Evolutionary conservation across 1,140 invertebrate species (phyloP).

Genomic region (Drosophila funebris): DNA sequence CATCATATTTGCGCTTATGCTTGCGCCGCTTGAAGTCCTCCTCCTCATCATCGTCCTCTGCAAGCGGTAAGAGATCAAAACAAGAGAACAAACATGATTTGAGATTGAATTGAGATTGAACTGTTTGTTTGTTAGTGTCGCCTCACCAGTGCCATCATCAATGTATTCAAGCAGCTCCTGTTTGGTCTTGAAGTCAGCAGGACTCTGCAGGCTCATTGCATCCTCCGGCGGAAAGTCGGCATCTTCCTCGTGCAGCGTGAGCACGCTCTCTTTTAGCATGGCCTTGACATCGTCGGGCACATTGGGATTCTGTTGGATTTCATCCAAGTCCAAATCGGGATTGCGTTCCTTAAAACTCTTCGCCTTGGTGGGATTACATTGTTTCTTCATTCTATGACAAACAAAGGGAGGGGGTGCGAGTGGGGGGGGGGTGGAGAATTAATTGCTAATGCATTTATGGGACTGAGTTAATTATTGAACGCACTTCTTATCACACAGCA

Average conservation of each 20-base stretch:
- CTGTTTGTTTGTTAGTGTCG: not conserved
- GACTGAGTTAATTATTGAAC: constrained; percentile 22
- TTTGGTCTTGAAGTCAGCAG: constrained; percentile 75
- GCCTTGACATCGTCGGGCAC: constrained; percentile 83
- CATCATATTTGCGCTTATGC: constrained; percentile 74
- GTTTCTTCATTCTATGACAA: constrained; percentile 77
- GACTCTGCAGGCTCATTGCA: constrained; percentile 65
- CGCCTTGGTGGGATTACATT: constrained; percentile 81
- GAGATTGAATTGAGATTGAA: not conserved
- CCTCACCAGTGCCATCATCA: constrained; percentile 77
- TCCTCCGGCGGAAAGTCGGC: constrained; percentile 55
- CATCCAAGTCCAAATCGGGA: constrained; percentile 83
- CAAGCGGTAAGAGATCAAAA: constrained; percentile 8
- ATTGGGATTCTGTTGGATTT: constrained; percentile 83
- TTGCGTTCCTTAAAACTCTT: constrained; percentile 83
- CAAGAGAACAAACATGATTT: constrained; percentile 1
- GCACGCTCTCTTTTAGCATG: constrained; percentile 76
- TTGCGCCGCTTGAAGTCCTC: constrained; percentile 77
- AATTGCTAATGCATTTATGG: no score
- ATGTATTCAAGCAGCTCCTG: constrained; percentile 80
- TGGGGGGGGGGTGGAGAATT: no score
- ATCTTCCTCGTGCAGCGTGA: constrained; percentile 63
- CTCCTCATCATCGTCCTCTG: constrained; percentile 79
- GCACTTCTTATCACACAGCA: constrained; percentile 81
- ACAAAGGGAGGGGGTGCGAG: not conserved